Evolutionary conservation across 2,113 vertebrate species (phyloP).

Genomic region (Charadrius vociferus): DNA sequence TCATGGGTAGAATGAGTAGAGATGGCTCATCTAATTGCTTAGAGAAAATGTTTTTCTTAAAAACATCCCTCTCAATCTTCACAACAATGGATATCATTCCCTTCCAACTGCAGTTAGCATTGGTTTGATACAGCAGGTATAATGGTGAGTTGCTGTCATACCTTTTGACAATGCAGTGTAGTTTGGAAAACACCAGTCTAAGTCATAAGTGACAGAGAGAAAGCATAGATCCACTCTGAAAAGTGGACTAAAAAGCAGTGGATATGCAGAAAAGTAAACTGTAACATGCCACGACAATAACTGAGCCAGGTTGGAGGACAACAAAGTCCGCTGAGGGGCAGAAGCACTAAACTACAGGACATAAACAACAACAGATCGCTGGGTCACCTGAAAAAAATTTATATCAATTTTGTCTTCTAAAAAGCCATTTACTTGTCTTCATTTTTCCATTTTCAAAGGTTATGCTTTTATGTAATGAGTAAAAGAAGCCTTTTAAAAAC

Average conservation of each 20-base stretch:
- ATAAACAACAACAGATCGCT: neutral
- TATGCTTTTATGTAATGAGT: neutral
- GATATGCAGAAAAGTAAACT: neutral
- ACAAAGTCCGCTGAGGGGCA: neutral
- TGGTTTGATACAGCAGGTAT: neutral
- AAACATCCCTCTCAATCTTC: neutral
- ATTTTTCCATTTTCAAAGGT: neutral
- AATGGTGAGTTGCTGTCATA: neutral
- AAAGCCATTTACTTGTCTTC: neutral
- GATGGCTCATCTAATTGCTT: neutral
- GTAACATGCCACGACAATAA: neutral
- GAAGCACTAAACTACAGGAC: neutral
- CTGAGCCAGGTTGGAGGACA: neutral
- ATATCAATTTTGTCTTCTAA: neutral
- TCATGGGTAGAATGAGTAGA: neutral
- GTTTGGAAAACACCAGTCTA: neutral
- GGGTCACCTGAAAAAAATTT: neutral
- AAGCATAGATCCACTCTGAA: neutral
- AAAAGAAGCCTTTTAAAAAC: slow-evolving; percentile 1
- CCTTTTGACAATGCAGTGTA: neutral
- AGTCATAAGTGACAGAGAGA: neutral
- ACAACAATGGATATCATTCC: neutral
- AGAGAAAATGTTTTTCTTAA: neutral
- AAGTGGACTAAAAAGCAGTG: neutral
- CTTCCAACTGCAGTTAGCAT: neutral